These are phyloP conservation scores for Nesoenas mayeri DNA, from an alignment of 2,113 vertebrate species.

Conservation along the genomic window DNA sequence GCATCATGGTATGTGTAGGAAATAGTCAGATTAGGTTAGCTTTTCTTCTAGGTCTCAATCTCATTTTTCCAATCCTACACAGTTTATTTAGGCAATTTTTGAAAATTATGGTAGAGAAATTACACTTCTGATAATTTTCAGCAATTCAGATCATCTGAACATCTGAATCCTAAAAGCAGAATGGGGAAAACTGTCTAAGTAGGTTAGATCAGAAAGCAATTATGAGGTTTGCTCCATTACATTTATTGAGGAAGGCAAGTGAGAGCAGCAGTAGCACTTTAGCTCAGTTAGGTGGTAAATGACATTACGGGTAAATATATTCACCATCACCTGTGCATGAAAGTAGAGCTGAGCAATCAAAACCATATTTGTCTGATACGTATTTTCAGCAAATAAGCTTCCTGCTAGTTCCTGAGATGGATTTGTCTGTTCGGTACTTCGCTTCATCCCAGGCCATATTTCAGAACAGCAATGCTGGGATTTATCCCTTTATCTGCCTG, in stretches of 20 bases:
- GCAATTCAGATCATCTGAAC: neutral
- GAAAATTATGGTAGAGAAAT: neutral
- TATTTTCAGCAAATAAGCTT: neutral
- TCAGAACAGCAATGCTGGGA: neutral
- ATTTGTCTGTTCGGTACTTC: neutral
- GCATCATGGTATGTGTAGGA: neutral
- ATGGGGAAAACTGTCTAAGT: neutral
- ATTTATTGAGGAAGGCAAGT: neutral
- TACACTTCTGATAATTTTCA: neutral
- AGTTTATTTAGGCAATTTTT: neutral
- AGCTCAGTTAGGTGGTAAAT: neutral
- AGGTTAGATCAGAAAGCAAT: neutral
- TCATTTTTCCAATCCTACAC: neutral
- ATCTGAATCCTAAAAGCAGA: neutral
- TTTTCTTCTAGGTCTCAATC: neutral
- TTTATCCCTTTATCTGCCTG: neutral
- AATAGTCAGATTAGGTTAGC: neutral
- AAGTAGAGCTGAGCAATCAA: neutral
- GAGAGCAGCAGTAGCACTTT: neutral
- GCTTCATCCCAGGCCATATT: neutral
- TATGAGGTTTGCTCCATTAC: neutral
- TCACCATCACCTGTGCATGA: neutral
- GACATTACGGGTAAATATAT: neutral
- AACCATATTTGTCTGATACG: neutral
- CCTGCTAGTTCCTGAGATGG: neutral